Conservation (phyloP, 1,140 invertebrate genomes). For the Drosophila auraria region DNA sequence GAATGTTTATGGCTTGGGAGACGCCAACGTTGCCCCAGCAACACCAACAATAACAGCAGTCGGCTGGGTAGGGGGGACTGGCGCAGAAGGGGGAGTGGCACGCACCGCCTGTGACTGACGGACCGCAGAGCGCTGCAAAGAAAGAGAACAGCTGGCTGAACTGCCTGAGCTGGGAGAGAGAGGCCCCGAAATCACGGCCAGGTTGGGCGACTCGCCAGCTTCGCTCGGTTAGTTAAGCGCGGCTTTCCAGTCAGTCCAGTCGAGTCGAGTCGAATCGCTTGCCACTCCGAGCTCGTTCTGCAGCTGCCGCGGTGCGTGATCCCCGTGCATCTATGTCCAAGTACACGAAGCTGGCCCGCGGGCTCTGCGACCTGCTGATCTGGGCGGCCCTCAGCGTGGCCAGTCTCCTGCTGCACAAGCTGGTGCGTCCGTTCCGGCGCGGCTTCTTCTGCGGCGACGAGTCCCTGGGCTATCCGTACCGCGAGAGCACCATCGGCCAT, state of each 20-base stretch:
- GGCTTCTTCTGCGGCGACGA: slow-evolving; percentile 99
- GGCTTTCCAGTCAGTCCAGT: slow-evolving; percentile 61
- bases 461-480: slow-evolving; percentile 93
- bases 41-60: slow-evolving; percentile 36
- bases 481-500: slow-evolving; percentile 89
- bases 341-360: slow-evolving; percentile 68
- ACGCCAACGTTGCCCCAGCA: slow-evolving; percentile 57
- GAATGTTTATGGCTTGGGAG: slow-evolving; percentile 55
- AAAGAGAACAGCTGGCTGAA: slow-evolving; percentile 33
- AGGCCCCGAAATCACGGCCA: slow-evolving; percentile 63
- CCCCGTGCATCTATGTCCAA: slow-evolving; percentile 61
- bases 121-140: slow-evolving; percentile 57
- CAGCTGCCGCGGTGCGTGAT: slow-evolving; percentile 5
- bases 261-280: slow-evolving; percentile 27
- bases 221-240: slow-evolving; percentile 70
- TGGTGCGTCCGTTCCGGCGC: slow-evolving; percentile 90
- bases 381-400: slow-evolving; percentile 57
- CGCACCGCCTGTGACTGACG: slow-evolving; percentile 46
- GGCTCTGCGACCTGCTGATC: slow-evolving; percentile 71
- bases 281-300: slow-evolving; percentile 9
- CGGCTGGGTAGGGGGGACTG: slow-evolving; percentile 1
- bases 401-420: slow-evolving; percentile 52
- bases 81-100: slow-evolving; percentile 2
- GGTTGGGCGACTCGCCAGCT: slow-evolving; percentile 46
- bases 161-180: slow-evolving; percentile 24